Evolutionary conservation across 2,797 vertebrate genomes (phyloP), one percentile per base, ranked within the genome.

Genomic region (Pterois miles): DNA sequence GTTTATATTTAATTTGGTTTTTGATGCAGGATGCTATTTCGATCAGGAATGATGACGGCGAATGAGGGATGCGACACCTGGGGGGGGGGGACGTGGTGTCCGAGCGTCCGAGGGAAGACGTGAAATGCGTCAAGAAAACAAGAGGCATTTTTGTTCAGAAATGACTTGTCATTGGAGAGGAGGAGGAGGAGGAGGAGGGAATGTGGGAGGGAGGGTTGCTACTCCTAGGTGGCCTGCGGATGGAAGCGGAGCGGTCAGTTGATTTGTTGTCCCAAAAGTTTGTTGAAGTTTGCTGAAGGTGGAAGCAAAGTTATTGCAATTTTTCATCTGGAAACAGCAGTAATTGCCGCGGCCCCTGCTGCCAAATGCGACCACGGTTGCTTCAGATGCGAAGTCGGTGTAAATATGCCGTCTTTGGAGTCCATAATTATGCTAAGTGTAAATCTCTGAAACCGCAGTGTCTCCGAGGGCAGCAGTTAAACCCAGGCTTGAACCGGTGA

Each of bases 141-240:
- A 87, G 85, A 43, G 9, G 40, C n/a, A 62, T 34, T 65, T 82
- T 88, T 90, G 86, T 90, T 77, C 69, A 5, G 25, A 52, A 33
- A 60, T 2, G 69, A 83, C 80, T 72, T 62, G 58, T 90, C 81
- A 67, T 12, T 71, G 81, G 78, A 76, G 71, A 50, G 50, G 71
- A 33, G 76, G 50, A 60, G 62, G 11, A 50, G 27, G 33, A 6
- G 62, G 4, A 23, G 23, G 50, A 53, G n/a, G n/a, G n/a, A n/a
- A n/a, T n/a, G n/a, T n/a, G n/a, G n/a, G n/a, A 43, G 20, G 71
- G 69, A 58, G 68, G 71, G 82, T 40, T 29, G 59, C 54, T 66
- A 69, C 92, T 92, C 84, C 92, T 82, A 94, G 95, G 95, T 95
- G 95, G 95, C 84, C 95, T 91, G 90, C 1, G 85, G 90, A 91